phyloP scores from a whole-genome alignment of 2,888 invertebrate genomes.

The Drosophila greeni region DNA sequence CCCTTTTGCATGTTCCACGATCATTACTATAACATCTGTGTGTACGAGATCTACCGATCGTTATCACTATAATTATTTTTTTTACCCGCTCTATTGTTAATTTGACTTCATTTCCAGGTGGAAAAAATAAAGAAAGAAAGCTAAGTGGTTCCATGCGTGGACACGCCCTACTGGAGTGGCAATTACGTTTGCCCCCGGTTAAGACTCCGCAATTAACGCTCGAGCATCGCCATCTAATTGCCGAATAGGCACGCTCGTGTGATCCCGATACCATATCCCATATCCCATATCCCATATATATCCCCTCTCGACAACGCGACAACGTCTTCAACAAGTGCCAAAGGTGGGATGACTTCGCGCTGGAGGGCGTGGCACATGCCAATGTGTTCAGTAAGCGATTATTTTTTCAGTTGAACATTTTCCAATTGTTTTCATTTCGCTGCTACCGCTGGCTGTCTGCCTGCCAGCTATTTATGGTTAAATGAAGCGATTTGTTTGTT shows the following conservation, averaged over 20 bases:
- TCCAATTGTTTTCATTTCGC: conserved; percentile 56
- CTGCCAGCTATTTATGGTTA: conserved; percentile 77
- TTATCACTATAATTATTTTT: conserved; percentile 61
- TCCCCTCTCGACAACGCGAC: conserved; percentile 9
- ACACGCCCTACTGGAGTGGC: conserved; percentile 30
- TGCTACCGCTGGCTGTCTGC: conserved; percentile 27
- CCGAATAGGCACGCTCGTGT: conserved; percentile 61
- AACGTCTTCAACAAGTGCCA: conserved; percentile 55
- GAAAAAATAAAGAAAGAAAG: conserved; percentile 3
- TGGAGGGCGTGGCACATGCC: conserved; percentile 30
- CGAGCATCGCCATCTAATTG: conserved; percentile 57
- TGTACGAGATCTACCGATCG: conserved; percentile 50
- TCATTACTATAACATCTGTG: conserved; percentile 18
- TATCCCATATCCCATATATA: conserved; percentile 2
- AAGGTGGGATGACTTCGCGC: conserved; percentile 42
- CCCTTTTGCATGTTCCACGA: conserved; percentile 17
- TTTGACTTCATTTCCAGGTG: conserved; percentile 46
- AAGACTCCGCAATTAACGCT: conserved; percentile 42
- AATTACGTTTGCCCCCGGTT: conserved; percentile 37
- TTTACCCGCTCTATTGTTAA: conserved; percentile 49
- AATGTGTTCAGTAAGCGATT: conserved; percentile 69
- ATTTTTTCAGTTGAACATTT: conserved; percentile 67
- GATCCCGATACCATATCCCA: conserved; percentile 40
- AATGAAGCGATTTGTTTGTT: conserved; percentile 77
- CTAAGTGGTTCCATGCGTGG: conserved; percentile 37